These are phyloP conservation scores for Danio kyathit DNA, from an alignment of 2,797 vertebrate species.

Conservation along the genomic window DNA sequence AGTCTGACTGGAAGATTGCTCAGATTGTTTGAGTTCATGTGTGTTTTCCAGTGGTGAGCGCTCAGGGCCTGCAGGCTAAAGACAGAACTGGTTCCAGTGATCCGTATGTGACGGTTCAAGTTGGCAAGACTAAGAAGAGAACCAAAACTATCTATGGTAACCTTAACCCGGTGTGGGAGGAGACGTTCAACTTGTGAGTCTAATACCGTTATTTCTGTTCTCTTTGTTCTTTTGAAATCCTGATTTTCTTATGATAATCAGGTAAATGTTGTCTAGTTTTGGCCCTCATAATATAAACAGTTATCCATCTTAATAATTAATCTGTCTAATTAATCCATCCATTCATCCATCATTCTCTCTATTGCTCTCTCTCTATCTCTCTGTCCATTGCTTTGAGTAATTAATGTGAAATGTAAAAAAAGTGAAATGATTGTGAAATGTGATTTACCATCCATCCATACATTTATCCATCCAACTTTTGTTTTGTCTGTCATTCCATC, in stretches of 20 bases:
- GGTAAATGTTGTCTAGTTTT: too few relatives aligned
- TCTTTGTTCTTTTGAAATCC: not conserved
- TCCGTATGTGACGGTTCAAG: constrained; percentile 96
- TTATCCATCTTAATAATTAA: too few relatives aligned
- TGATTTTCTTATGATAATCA: not conserved
- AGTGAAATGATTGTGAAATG: too few relatives aligned
- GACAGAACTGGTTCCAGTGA: constrained; percentile 97
- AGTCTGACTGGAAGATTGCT: not conserved
- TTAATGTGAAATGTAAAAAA: too few relatives aligned
- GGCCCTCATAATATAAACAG: too few relatives aligned
- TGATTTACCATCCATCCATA: too few relatives aligned
- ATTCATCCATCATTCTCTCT: too few relatives aligned
- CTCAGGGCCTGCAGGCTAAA: constrained; percentile 97
- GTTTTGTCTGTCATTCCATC: too few relatives aligned
- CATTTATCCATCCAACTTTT: too few relatives aligned
- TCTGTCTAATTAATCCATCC: too few relatives aligned
- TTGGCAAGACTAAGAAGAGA: constrained; percentile 97
- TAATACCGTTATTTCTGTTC: not conserved
- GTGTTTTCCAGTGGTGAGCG: constrained; percentile 86
- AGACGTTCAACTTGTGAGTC: constrained; percentile 95
- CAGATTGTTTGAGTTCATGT: constrained; percentile 36
- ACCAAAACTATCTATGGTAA: constrained; percentile 98
- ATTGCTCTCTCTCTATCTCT: too few relatives aligned
- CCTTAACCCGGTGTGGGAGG: constrained; percentile 97
- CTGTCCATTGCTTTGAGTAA: too few relatives aligned